phyloP scores from a whole-genome alignment of 2,113 vertebrate genomes.

The Misgurnus anguillicaudatus region DNA sequence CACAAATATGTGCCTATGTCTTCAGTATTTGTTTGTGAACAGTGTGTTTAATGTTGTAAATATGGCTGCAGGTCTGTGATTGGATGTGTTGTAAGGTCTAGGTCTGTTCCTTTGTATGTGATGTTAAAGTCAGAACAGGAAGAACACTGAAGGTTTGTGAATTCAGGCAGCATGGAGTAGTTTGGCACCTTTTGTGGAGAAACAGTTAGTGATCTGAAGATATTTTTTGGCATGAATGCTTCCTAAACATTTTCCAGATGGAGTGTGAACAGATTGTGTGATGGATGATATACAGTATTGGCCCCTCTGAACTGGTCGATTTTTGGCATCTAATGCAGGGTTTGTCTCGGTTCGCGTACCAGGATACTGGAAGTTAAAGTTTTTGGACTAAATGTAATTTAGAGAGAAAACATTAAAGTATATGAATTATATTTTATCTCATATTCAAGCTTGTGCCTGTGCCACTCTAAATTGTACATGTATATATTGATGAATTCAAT shows the following conservation, averaged over 20 bases:
- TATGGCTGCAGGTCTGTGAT: neutral
- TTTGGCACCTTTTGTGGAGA: neutral
- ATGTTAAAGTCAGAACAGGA: neutral
- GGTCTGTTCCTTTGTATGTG: neutral
- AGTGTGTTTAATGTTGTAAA: neutral
- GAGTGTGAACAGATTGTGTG: conserved; percentile 16
- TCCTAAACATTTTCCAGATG: conserved; percentile 28
- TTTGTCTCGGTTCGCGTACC: neutral
- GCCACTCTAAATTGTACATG: too few relatives aligned
- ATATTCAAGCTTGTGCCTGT: too few relatives aligned
- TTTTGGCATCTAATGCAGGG: neutral
- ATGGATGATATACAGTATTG: neutral
- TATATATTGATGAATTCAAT: too few relatives aligned
- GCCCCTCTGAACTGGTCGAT: neutral
- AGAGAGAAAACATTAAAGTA: neutral
- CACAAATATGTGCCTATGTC: neutral
- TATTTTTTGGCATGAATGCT: neutral
- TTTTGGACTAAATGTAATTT: neutral
- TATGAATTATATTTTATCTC: too few relatives aligned
- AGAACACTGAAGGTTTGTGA: neutral
- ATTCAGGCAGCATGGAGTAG: conserved; percentile 13
- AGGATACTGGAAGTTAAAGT: neutral
- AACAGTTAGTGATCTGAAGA: conserved; percentile 3
- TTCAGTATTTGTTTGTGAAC: neutral
- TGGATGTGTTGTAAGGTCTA: neutral